A percentile compares a stretch with the other conserved stretches of the same genome.
phyloP scores from a whole-genome alignment of 2,113 vertebrate species.

The Tyrannus savana region DNA sequence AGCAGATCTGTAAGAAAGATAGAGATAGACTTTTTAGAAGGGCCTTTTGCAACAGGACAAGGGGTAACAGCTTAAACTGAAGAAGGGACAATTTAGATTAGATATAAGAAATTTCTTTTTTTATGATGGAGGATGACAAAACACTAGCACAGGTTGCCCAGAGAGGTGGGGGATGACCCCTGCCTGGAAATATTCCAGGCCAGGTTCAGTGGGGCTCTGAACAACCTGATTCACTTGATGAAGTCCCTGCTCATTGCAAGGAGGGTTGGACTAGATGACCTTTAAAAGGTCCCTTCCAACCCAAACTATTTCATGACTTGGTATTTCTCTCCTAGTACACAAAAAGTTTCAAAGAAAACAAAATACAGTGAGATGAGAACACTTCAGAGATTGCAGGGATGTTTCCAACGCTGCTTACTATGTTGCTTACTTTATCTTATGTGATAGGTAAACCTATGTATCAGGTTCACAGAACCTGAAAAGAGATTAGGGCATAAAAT shows the following conservation, averaged over 20 bases:
- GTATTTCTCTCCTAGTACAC: background rate
- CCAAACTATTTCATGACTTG: background rate
- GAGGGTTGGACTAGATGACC: background rate
- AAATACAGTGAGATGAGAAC: background rate
- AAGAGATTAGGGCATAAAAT: background rate
- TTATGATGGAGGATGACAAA: background rate
- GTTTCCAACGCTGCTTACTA: background rate
- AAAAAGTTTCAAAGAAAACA: background rate
- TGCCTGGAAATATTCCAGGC: background rate
- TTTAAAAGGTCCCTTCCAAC: background rate
- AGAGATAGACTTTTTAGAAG: background rate
- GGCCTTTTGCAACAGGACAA: background rate
- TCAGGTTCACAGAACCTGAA: background rate
- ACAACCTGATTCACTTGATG: background rate
- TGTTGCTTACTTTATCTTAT: background rate
- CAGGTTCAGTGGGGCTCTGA: background rate
- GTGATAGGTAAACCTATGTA: background rate
- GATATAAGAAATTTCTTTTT: background rate
- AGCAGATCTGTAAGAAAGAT: background rate
- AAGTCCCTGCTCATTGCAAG: background rate
- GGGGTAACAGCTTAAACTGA: accelerated
- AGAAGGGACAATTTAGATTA: background rate
- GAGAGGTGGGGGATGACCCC: background rate
- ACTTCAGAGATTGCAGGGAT: background rate
- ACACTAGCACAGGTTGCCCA: background rate